Conservation (phyloP, 2,113 vertebrate genomes). For the Uria lomvia region DNA sequence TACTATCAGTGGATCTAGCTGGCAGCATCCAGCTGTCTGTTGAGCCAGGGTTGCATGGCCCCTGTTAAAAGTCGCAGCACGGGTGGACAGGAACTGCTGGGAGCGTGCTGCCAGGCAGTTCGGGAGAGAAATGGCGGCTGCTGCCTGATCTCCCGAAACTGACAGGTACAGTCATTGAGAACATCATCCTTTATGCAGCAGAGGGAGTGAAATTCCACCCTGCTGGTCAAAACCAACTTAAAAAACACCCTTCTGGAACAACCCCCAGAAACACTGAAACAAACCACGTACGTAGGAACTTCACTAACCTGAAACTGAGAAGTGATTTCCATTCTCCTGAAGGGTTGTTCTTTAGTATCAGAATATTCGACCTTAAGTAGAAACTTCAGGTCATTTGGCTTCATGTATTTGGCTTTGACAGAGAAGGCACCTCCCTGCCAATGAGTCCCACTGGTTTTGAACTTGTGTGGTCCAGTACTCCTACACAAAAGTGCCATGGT, state of each 20-base stretch:
- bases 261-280: not conserved
- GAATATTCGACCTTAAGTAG: not conserved
- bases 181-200: not conserved
- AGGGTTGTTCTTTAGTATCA: not conserved
- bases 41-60: not conserved
- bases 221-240: not conserved
- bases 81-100: not conserved
- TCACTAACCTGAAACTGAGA: not conserved
- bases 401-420: not conserved
- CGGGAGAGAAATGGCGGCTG: not conserved
- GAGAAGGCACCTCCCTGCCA: slow-evolving; percentile 17
- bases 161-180: not conserved
- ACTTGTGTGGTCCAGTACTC: not conserved
- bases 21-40: not conserved
- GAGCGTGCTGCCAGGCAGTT: not conserved
- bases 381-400: slow-evolving; percentile 37
- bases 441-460: not conserved
- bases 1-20: not conserved
- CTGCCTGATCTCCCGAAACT: not conserved
- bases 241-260: not conserved
- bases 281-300: not conserved
- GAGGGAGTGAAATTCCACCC: not conserved
- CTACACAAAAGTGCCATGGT: not conserved
- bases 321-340: not conserved
- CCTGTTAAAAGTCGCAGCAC: not conserved